Base-by-base conservation (phyloP, 2,797 vertebrate species). In the Heteromormyrus szaboi region DNA sequence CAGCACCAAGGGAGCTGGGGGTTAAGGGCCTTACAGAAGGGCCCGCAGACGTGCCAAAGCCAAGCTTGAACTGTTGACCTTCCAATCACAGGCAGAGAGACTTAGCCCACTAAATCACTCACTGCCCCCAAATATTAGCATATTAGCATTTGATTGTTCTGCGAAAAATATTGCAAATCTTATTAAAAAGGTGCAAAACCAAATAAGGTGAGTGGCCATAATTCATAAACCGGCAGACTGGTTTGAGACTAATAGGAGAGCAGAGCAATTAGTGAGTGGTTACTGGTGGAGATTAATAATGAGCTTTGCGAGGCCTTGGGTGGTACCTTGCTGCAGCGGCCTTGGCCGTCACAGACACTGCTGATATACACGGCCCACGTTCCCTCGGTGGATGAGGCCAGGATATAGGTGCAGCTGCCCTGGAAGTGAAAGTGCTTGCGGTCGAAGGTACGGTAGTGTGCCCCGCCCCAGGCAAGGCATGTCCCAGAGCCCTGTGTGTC, bases 361-460 rank as follows among this genome's bases (percentile, higher is more conserved):
- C 93, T 89, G 56, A 97, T 92, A 90, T 97, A 93, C 11, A 99
- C 25, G 0, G 95, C 95, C 98, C 98, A 98, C 87, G 95, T 96
- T 86, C 96, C 95, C 0, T 98, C 97, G 0, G 92, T 90, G 1
- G 96, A 95, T 0, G 96, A 94, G 0, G 97, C 96, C 94, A 99
- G 92, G 91, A 95, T 92, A 90, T 98, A 98, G 0, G 94, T 94
- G 91, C 98, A 99, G 90, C n/a, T 92, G 14, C 98, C 97, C 81
- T 94, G 91, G 92, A 98, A 97, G 92, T 95, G 94, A 89, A 97
- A 98, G 93, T 98, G 97, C 59, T 91, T 95, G 48, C 96, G 95
- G 0, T 98, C 98, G 37, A 99, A 99, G 72, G 95, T 96, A 62
- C 95, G 96, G 91, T 96, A 98, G 84, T 97, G 96, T 9, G 96